These are phyloP conservation scores for Acanthurus lineatus DNA, from an alignment of 2,797 vertebrate genomes.

Conservation along the genomic window DNA sequence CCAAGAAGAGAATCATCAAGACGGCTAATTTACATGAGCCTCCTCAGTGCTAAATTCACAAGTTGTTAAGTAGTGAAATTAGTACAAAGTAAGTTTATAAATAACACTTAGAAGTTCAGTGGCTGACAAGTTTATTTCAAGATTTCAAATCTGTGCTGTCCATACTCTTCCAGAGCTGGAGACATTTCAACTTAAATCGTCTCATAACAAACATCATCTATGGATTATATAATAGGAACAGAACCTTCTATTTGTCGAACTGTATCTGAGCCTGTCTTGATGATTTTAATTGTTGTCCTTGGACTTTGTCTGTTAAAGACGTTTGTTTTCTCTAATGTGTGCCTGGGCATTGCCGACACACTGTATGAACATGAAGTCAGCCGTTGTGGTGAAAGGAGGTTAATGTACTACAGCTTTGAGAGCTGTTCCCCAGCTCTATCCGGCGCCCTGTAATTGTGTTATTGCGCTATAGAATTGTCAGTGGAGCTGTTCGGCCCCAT, in stretches of 20 bases:
- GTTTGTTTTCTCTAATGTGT: conserved; percentile 22
- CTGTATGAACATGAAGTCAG: conserved; percentile 38
- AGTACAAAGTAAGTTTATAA: neutral
- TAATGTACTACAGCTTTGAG: conserved; percentile 70
- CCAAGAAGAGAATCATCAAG: no score
- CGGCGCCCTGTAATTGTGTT: conserved; percentile 74
- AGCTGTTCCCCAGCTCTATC: conserved; percentile 55
- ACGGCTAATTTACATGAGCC: no score
- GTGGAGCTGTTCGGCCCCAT: conserved; percentile 63
- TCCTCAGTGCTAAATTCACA: no score
- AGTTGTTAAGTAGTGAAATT: no score
- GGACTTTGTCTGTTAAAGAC: conserved; percentile 36
- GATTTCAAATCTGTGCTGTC: neutral
- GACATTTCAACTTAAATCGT: neutral
- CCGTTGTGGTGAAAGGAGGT: conserved; percentile 65
- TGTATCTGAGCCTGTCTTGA: neutral
- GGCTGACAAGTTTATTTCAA: neutral
- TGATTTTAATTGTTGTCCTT: neutral
- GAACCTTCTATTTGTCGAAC: neutral
- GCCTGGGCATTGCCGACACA: conserved; percentile 9
- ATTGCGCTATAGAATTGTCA: conserved; percentile 74
- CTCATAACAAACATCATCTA: neutral
- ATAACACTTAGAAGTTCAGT: neutral
- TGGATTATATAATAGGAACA: neutral
- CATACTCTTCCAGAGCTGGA: neutral